These are phyloP conservation scores for Leptinotarsa rubiginosa DNA, from an alignment of 2,888 invertebrate species.

Conservation along the genomic window DNA sequence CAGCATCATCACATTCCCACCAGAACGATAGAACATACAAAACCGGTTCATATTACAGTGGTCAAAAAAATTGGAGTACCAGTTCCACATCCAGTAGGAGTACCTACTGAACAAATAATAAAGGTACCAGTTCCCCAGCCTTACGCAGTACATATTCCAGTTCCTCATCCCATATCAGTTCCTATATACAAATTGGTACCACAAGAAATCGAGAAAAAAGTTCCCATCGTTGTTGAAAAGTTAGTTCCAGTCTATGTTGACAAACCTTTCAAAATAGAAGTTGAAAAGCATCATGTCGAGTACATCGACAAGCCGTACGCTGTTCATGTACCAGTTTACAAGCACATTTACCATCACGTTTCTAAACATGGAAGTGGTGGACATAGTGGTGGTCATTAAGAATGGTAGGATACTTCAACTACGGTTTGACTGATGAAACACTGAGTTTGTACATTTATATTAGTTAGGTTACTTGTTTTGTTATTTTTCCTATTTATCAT, in stretches of 20 bases:
- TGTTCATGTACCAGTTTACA: slow-evolving; percentile 80
- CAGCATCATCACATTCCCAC: slow-evolving; percentile 69
- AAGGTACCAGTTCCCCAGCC: slow-evolving; percentile 81
- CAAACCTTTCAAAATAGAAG: slow-evolving; percentile 80
- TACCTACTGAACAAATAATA: slow-evolving; percentile 77
- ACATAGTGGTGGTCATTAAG: slow-evolving; percentile 33
- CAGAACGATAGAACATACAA: slow-evolving; percentile 76
- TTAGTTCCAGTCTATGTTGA: slow-evolving; percentile 78
- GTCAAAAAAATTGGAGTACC: slow-evolving; percentile 80
- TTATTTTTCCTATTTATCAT: slow-evolving; percentile 25
- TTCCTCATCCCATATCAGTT: slow-evolving; percentile 79
- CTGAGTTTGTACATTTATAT: slow-evolving; percentile 22
- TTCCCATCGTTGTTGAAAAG: slow-evolving; percentile 80
- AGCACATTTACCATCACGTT: slow-evolving; percentile 77
- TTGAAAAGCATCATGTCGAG: slow-evolving; percentile 79
- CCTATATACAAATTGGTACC: slow-evolving; percentile 80
- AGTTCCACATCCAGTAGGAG: slow-evolving; percentile 79
- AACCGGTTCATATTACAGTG: slow-evolving; percentile 77
- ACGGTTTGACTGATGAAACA: slow-evolving; percentile 26
- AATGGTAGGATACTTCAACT: slow-evolving; percentile 24
- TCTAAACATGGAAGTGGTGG: slow-evolving; percentile 53
- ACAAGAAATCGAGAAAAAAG: slow-evolving; percentile 78
- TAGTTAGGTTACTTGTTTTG: not conserved
- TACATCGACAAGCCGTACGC: slow-evolving; percentile 76
- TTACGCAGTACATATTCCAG: slow-evolving; percentile 77